A percentile compares a stretch with the other conserved stretches of the same genome.
phyloP scores from a whole-genome alignment of 1,140 invertebrate species.

The Ectropis grisescens region DNA sequence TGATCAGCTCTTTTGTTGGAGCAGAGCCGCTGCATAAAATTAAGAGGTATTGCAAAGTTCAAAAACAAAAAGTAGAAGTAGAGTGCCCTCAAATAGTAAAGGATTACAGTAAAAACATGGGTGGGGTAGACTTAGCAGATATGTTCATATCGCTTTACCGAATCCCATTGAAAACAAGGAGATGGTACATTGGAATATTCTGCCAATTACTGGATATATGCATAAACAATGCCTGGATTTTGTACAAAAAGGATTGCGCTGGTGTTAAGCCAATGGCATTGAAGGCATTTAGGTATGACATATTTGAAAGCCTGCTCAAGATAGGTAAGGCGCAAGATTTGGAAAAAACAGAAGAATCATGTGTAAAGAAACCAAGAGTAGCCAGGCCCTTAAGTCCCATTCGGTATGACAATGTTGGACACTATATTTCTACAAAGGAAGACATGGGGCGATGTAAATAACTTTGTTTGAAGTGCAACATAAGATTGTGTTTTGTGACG shows the following conservation, averaged over 20 bases:
- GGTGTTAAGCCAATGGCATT: conserved; percentile 7
- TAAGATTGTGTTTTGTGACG: conserved; percentile 16
- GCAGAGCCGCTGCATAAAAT: conserved; percentile 8
- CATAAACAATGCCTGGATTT: conserved; percentile 18
- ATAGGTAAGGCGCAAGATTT: conserved; percentile 6
- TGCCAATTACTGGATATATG: conserved; percentile 13
- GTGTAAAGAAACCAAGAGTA: conserved; percentile 7
- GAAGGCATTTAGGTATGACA: conserved; percentile 10
- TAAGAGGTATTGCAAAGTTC: conserved; percentile 12
- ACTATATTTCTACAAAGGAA: conserved; percentile 11
- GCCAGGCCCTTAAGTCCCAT: conserved; percentile 1
- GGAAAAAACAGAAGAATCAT: conserved; percentile 3
- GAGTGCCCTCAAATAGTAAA: conserved; percentile 16
- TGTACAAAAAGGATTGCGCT: conserved; percentile 6
- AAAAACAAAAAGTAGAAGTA: conserved; percentile 12
- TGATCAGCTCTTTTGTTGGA: conserved; percentile 14
- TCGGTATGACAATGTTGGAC: conserved; percentile 10
- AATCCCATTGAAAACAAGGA: conserved; percentile 11
- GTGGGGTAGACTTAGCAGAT: conserved; percentile 16
- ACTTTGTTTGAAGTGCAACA: conserved; percentile 16
- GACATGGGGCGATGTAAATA: conserved; percentile 14
- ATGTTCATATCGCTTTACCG: conserved; percentile 19
- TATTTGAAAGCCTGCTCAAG: conserved; percentile 4
- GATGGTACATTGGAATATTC: conserved; percentile 20
- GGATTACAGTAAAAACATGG: conserved; percentile 20